phyloP scores from a whole-genome alignment of 2,888 invertebrate genomes.

The Campoplex capitator region DNA sequence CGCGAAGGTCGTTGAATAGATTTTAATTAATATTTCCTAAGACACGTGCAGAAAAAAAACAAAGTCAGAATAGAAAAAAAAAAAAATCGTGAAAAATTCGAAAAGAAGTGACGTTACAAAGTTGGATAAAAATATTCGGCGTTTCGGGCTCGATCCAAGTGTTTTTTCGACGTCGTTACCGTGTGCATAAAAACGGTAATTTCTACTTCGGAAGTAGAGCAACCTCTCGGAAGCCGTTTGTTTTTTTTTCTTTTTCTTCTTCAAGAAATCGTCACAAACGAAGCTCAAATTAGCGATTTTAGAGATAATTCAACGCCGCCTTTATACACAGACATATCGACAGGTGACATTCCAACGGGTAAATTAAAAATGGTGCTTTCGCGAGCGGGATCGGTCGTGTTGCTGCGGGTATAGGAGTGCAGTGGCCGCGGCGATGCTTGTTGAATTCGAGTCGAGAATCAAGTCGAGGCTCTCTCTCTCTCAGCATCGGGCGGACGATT shows the following conservation, averaged over 20 bases:
- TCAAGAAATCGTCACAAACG: background rate
- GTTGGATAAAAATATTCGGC: background rate
- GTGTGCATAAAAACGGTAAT: background rate
- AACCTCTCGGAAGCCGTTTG: background rate
- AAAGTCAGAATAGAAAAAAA: background rate
- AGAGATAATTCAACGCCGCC: background rate
- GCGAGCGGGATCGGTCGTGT: slow-evolving; percentile 22
- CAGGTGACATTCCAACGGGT: slow-evolving; percentile 66
- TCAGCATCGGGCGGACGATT: slow-evolving; percentile 53
- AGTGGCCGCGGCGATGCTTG: slow-evolving; percentile 28
- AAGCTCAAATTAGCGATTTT: background rate
- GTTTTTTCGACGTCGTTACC: too few relatives aligned
- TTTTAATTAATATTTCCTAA: background rate
- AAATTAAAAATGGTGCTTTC: slow-evolving; percentile 62
- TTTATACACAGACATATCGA: slow-evolving; percentile 30
- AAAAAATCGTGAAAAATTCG: too few relatives aligned
- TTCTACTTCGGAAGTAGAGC: background rate
- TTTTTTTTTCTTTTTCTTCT: background rate
- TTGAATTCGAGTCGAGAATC: slow-evolving; percentile 25
- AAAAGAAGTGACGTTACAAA: too few relatives aligned
- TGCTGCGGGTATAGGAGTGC: slow-evolving; percentile 44
- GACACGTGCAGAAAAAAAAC: background rate
- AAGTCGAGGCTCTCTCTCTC: slow-evolving; percentile 20
- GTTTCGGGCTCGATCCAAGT: background rate
- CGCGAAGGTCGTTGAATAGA: background rate